A percentile compares a stretch with the other conserved stretches of the same genome.
These are phyloP conservation scores for Bubo bubo DNA, from an alignment of 2,113 vertebrate species.

Conservation along the genomic window DNA sequence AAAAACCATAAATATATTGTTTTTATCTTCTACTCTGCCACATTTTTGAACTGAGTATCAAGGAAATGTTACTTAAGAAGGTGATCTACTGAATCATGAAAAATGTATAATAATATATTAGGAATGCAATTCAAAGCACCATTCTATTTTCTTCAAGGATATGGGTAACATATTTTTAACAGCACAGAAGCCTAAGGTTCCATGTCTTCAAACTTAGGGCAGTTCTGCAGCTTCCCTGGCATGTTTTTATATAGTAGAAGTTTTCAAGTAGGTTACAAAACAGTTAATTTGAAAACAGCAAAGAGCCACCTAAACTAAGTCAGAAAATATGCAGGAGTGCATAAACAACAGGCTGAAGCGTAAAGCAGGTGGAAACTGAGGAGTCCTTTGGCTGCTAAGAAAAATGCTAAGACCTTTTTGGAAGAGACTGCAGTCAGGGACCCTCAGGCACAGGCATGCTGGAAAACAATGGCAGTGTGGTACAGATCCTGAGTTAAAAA, in stretches of 20 bases:
- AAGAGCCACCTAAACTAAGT: background rate
- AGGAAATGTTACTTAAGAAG: background rate
- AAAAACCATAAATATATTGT: too few relatives aligned
- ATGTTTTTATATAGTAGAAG: background rate
- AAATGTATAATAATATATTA: background rate
- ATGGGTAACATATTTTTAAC: background rate
- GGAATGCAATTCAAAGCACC: background rate
- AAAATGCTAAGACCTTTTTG: background rate
- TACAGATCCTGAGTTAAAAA: background rate
- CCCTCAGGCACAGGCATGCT: background rate
- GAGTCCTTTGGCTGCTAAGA: background rate
- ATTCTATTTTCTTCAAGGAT: background rate
- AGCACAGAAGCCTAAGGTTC: background rate
- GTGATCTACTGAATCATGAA: background rate
- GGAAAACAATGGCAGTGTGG: background rate
- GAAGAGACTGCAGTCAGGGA: background rate
- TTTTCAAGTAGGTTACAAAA: background rate
- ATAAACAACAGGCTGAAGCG: background rate
- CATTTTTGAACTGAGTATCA: background rate
- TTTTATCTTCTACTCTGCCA: background rate
- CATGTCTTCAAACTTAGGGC: background rate
- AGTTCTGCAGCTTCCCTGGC: background rate
- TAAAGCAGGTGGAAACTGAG: background rate
- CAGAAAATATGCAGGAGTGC: background rate
- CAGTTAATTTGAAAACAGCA: background rate